Conservation (phyloP, 1,140 invertebrate genomes). For the Melanaphis sacchari region DNA sequence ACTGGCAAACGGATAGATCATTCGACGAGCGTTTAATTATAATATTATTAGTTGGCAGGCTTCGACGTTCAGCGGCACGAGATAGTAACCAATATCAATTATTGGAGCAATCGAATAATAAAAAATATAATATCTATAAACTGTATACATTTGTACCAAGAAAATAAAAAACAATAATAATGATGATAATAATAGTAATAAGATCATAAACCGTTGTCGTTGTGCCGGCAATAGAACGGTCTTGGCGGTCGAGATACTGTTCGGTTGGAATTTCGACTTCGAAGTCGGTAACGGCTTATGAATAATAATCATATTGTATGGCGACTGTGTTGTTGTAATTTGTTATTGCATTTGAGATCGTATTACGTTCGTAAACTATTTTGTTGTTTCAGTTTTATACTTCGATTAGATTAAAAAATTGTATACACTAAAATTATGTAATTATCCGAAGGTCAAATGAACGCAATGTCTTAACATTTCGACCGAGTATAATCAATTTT, state of each 20-base stretch:
- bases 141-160: too few species aligned
- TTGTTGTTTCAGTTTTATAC: neutral
- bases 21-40: conserved; percentile 1
- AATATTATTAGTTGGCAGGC: neutral
- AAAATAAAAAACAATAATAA: too few species aligned
- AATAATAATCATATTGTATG: neutral
- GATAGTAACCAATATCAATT: neutral
- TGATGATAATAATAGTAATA: too few species aligned
- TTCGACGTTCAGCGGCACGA: neutral
- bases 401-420: neutral
- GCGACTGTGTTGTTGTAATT: neutral
- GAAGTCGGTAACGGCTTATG: neutral
- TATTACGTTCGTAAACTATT: neutral
- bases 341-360: neutral
- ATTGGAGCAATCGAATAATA: neutral
- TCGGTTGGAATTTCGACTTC: neutral
- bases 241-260: neutral
- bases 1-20: neutral
- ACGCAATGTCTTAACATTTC: neutral
- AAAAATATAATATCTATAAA: neutral
- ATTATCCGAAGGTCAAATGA: neutral
- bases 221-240: neutral
- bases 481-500: neutral
- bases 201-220: neutral
- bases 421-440: neutral